Evolutionary conservation across 2,797 vertebrate genomes (phyloP).

Genomic region (Pangasius mekongensis): DNA sequence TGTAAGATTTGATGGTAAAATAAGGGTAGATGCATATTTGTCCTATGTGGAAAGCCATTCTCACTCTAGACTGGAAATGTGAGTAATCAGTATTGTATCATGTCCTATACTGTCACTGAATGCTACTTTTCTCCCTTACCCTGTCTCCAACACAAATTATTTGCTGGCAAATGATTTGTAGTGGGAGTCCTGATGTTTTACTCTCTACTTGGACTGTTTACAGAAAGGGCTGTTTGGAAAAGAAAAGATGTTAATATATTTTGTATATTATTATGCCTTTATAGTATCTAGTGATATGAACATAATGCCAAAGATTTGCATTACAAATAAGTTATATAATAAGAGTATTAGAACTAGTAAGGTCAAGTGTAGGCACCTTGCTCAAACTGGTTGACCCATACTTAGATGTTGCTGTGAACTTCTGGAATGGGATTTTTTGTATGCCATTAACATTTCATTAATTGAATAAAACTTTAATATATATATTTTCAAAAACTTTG

Average conservation of each 20-base stretch:
- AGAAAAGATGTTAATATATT: conserved; percentile 95
- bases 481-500: conserved; percentile 63
- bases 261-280: conserved; percentile 83
- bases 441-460: conserved; percentile 79
- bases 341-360: conserved; percentile 82
- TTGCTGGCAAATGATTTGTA: conserved; percentile 89
- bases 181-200: conserved; percentile 59
- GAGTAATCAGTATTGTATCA: conserved; percentile 60
- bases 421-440: conserved; percentile 74
- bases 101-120: conserved; percentile 51
- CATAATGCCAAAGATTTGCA: conserved; percentile 90
- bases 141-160: conserved; percentile 69
- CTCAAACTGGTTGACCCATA: conserved; percentile 73
- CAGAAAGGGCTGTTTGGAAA: conserved; percentile 81
- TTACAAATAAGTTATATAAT: conserved; percentile 90
- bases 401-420: conserved; percentile 77
- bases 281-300: conserved; percentile 67
- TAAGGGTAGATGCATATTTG: conserved; percentile 63
- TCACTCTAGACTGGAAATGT: conserved; percentile 69
- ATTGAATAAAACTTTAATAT: conserved; percentile 81
- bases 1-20: conserved; percentile 60
- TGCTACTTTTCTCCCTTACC: conserved; percentile 56
- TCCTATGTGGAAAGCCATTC: conserved; percentile 53
- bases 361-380: conserved; percentile 75
- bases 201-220: conserved; percentile 87